Percentiles rank a stretch among this genome's conserved stretches.
phyloP scores from a whole-genome alignment of 1,140 invertebrate species.

The Drosophila subpulchrella region DNA sequence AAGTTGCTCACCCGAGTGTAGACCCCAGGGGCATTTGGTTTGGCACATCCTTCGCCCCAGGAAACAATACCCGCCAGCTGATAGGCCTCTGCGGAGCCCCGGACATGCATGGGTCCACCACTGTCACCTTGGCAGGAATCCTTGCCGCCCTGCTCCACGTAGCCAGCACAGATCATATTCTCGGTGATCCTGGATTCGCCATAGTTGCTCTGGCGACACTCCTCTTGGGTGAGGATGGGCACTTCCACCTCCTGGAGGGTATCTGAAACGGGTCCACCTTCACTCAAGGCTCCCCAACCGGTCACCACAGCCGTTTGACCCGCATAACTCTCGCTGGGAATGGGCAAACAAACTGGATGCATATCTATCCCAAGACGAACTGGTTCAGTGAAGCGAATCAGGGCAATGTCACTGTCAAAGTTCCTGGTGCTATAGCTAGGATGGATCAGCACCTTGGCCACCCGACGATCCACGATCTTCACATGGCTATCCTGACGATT shows the following conservation, averaged over 20 bases:
- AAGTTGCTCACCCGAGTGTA: conserved; percentile 93
- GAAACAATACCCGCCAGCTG: conserved; percentile 88
- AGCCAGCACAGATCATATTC: conserved; percentile 95
- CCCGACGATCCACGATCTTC: conserved; percentile 84
- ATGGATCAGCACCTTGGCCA: conserved; percentile 60
- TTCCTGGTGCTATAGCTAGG: conserved; percentile 85
- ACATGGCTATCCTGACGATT: conserved; percentile 86
- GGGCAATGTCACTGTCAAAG: conserved; percentile 93
- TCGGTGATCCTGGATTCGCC: conserved; percentile 90
- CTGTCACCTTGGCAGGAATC: conserved; percentile 92
- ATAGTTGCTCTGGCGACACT: conserved; percentile 89
- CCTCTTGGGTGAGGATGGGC: conserved; percentile 90
- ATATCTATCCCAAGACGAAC: conserved; percentile 87
- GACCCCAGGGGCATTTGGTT: conserved; percentile 92
- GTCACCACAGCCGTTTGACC: conserved; percentile 86
- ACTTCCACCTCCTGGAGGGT: conserved; percentile 88
- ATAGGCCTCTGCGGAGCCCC: conserved; percentile 70
- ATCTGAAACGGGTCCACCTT: conserved; percentile 86
- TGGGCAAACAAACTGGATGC: conserved; percentile 90
- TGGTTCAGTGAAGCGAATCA: conserved; percentile 87
- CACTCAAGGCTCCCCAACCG: conserved; percentile 89
- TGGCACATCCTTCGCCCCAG: conserved; percentile 93
- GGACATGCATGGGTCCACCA: conserved; percentile 88
- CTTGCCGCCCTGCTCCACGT: conserved; percentile 88
- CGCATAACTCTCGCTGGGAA: conserved; percentile 86